Percentiles rank a stretch among this genome's conserved stretches.
These are phyloP conservation scores for Lamellibrachia luymesi DNA, from an alignment of 1,140 invertebrate species.

Conservation along the genomic window DNA sequence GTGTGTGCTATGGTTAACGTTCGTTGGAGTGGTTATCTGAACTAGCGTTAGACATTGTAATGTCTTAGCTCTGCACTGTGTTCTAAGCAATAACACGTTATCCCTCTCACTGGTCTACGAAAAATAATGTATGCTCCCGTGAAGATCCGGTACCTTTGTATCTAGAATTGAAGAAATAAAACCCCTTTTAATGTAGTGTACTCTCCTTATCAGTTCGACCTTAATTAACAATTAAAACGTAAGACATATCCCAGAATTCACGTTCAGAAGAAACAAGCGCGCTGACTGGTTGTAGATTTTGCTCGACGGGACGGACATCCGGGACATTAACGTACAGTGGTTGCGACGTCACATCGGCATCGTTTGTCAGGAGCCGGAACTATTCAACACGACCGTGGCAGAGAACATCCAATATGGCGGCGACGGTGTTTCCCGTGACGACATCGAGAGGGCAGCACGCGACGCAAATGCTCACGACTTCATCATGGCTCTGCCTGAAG, in stretches of 20 bases:
- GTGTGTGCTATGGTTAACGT: too few relatives aligned
- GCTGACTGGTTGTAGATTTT: slow-evolving; percentile 49
- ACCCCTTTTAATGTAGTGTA: too few relatives aligned
- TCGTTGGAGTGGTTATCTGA: too few relatives aligned
- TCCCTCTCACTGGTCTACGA: too few relatives aligned
- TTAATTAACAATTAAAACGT: not conserved
- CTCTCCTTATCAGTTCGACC: not conserved
- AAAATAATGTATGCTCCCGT: too few relatives aligned
- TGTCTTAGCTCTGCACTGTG: too few relatives aligned
- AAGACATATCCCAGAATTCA: not conserved
- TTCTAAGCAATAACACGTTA: too few relatives aligned
- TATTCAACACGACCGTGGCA: slow-evolving; percentile 75
- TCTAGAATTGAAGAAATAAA: too few relatives aligned
- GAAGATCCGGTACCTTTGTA: too few relatives aligned
- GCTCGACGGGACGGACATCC: slow-evolving; percentile 58
- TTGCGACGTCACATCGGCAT: slow-evolving; percentile 76
- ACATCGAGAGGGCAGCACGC: slow-evolving; percentile 56
- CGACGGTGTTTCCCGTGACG: slow-evolving; percentile 52
- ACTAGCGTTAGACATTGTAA: too few relatives aligned
- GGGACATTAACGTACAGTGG: slow-evolving; percentile 67
- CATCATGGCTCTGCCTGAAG: slow-evolving; percentile 75
- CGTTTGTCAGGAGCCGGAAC: slow-evolving; percentile 58
- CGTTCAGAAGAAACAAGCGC: not conserved
- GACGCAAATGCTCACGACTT: slow-evolving; percentile 83
- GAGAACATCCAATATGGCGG: slow-evolving; percentile 55